These are phyloP conservation scores for Hippopotamyrus pictus DNA, from an alignment of 2,797 vertebrate species.

Conservation along the genomic window DNA sequence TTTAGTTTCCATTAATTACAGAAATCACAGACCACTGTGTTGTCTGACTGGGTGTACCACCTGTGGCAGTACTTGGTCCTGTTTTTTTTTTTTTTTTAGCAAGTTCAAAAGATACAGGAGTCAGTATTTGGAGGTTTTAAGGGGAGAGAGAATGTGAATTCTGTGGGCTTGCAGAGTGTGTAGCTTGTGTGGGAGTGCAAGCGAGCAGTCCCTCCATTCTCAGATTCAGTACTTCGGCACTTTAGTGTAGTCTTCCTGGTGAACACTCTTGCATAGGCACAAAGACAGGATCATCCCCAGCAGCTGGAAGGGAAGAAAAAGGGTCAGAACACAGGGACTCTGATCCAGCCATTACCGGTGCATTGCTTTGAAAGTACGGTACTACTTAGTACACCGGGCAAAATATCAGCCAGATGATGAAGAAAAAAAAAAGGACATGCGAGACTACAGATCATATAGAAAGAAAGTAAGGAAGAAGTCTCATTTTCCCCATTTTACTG, in stretches of 20 bases:
- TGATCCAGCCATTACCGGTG: neutral
- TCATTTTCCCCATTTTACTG: neutral
- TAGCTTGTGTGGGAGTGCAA: neutral
- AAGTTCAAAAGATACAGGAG: neutral
- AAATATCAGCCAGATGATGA: neutral
- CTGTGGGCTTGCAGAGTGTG: neutral
- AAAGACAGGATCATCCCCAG: slow-evolving; percentile 89
- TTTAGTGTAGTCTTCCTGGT: slow-evolving; percentile 90
- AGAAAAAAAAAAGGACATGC: neutral
- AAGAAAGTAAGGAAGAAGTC: neutral
- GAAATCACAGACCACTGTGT: neutral
- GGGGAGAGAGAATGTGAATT: neutral
- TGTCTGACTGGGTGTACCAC: neutral
- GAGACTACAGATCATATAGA: neutral
- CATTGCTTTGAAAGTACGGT: neutral
- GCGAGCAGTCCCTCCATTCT: neutral
- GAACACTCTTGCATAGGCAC: slow-evolving; percentile 83
- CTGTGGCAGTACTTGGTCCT: neutral
- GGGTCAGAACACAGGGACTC: neutral
- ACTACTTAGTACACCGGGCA: neutral
- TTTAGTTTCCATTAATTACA: slow-evolving; percentile 5
- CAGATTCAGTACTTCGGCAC: slow-evolving; percentile 85
- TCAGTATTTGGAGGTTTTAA: neutral
- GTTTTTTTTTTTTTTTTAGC: neutral
- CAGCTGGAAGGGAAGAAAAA: slow-evolving; percentile 58